These are phyloP conservation scores for Orbicella faveolata DNA, from an alignment of 64 coral and sea anemone species.

Conservation along the genomic window DNA sequence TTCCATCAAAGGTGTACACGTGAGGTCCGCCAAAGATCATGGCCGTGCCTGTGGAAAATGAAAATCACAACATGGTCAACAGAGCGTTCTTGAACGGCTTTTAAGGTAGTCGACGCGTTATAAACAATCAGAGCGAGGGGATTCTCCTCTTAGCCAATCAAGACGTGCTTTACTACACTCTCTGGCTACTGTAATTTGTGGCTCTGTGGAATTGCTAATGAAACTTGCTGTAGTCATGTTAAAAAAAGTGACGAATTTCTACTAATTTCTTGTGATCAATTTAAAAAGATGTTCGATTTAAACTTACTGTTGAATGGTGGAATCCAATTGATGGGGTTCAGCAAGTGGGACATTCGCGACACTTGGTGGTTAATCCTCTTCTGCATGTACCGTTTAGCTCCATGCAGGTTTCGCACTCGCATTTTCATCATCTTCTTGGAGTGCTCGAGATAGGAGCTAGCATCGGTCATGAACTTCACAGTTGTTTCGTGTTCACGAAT, in stretches of 20 bases:
- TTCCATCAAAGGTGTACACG: conserved; percentile 91
- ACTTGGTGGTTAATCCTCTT: conserved; percentile 57
- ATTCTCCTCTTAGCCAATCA: too few relatives aligned
- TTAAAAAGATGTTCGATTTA: background rate
- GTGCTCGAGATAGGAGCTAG: conserved; percentile 53
- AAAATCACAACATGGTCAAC: background rate
- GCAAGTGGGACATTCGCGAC: conserved; percentile 19
- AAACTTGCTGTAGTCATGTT: too few relatives aligned
- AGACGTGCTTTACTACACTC: too few relatives aligned
- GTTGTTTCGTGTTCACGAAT: conserved; percentile 57
- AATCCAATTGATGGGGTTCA: conserved; percentile 87
- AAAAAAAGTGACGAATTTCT: too few relatives aligned
- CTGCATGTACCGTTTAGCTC: conserved; percentile 39
- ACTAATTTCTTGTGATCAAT: too few relatives aligned
- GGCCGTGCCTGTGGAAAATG: conserved; percentile 65
- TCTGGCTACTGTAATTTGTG: too few relatives aligned
- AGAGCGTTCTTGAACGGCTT: background rate
- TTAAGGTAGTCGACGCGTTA: too few relatives aligned
- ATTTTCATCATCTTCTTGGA: conserved; percentile 38
- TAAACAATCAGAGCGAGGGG: too few relatives aligned
- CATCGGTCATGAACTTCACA: conserved; percentile 29
- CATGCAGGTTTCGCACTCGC: conserved; percentile 38
- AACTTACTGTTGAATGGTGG: conserved; percentile 98
- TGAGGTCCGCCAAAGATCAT: conserved; percentile 96
- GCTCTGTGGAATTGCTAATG: too few relatives aligned